These are phyloP conservation scores for Tortricodes alternella DNA, from an alignment of 2,888 invertebrate species.

Conservation along the genomic window DNA sequence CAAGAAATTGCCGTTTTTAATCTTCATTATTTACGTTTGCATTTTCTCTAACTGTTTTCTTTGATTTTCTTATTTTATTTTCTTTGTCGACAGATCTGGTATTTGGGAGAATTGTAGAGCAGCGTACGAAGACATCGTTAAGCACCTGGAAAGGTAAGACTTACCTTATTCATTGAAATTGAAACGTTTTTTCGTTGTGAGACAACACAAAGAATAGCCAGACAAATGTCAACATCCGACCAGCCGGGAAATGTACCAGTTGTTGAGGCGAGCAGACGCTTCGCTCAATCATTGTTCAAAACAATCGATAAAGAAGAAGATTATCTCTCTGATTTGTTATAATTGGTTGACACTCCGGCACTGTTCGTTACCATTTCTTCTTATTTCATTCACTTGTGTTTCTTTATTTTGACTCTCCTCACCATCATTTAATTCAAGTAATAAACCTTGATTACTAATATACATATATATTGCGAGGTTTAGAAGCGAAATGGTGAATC, in stretches of 20 bases:
- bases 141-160: conserved; percentile 95
- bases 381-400: conserved; percentile 31
- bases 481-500: background rate
- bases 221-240: conserved; percentile 28
- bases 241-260: conserved; percentile 10
- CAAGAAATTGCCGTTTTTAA: conserved; percentile 26
- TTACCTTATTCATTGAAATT: conserved; percentile 33
- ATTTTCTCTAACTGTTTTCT: conserved; percentile 48
- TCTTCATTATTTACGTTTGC: conserved; percentile 42
- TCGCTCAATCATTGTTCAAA: conserved; percentile 42
- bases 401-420: conserved; percentile 31
- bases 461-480: background rate
- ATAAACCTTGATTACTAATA: conserved; percentile 11
- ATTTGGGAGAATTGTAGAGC: conserved; percentile 98
- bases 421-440: conserved; percentile 26
- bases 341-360: conserved; percentile 43
- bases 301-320: conserved; percentile 32
- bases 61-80: conserved; percentile 69
- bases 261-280: conserved; percentile 16
- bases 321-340: conserved; percentile 33
- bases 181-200: conserved; percentile 20
- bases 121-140: conserved; percentile 97
- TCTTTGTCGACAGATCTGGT: conserved; percentile 87
- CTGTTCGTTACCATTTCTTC: conserved; percentile 34
- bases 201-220: conserved; percentile 5